Percentiles rank a stretch among this genome's conserved stretches.
phyloP scores from a whole-genome alignment of 2,888 invertebrate species.

The Agrotis segetum region DNA sequence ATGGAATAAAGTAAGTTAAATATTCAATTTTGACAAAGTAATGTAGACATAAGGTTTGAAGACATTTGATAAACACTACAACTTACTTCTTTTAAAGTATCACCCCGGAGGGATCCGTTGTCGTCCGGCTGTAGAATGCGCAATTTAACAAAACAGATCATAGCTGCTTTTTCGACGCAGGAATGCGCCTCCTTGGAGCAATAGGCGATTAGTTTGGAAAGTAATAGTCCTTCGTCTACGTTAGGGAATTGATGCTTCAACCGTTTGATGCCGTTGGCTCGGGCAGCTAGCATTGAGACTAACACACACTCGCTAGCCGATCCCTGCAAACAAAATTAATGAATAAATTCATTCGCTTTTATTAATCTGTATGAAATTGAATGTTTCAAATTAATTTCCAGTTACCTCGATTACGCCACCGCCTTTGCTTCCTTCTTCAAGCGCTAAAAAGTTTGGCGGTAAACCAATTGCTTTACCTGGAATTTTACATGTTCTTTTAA shows the following conservation, averaged over 20 bases:
- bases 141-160: conserved; percentile 98
- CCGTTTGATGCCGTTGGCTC: conserved; percentile 96
- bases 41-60: no score
- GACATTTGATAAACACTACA: not conserved
- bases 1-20: no score
- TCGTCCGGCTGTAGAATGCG: conserved; percentile 97
- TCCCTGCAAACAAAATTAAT: conserved; percentile 91
- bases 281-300: conserved; percentile 97
- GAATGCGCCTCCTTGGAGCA: conserved; percentile 98
- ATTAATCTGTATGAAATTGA: no score
- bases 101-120: conserved; percentile 95
- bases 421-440: conserved; percentile 96
- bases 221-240: conserved; percentile 96
- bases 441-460: conserved; percentile 96
- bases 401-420: conserved; percentile 98
- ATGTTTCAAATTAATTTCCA: no score
- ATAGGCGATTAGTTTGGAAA: conserved; percentile 98
- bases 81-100: conserved; percentile 94
- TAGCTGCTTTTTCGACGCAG: conserved; percentile 98
- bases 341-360: not conserved
- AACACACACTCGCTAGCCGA: conserved; percentile 99
- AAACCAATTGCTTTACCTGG: conserved; percentile 97
- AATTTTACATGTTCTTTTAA: conserved; percentile 54
- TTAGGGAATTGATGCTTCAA: conserved; percentile 96
- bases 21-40: no score